Evolutionary conservation across 2,113 vertebrate species (phyloP), one percentile per base, ranked within the genome.

Genomic region (Brachyistius frenatus): DNA sequence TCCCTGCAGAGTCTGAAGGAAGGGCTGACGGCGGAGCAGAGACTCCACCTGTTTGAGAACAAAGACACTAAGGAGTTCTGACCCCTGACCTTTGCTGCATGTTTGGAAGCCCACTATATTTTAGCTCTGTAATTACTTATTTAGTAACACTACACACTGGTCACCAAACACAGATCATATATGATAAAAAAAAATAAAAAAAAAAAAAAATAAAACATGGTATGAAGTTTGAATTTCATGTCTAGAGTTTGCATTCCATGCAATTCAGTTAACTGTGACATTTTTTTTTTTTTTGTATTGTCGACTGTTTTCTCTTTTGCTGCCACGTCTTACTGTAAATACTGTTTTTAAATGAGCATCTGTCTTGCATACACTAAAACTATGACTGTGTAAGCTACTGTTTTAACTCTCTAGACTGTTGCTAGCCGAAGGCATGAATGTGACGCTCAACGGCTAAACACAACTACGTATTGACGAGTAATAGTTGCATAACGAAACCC

Each of bases 51-150:
- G 87, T 96, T 96, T 75, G 95, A 96, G 46, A 94, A 95, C 65
- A 94, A 95, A 90, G 95, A 95, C 90, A 86, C 93, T 0, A 95
- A 96, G 91, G 94, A 96, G 89, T 96, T 96, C 90, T 96, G 94
- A 95, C 83, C 73, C 23, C 76, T 23, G 65, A 83, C 35, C 78
- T 72, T 72, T 74, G 91, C 90, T 93, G 94, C 94, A 95, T 94
- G 95, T 87, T 89, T 85, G 89, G 83, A 92, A 76, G 83, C 63
- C 81, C 91, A 84, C 89, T 88, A 82, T 92, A 92, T 94, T 93
- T 94, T 94, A 95, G 89, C 91, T 92, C 81, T 92, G 88, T 92
- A 90, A 83, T 84, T 55, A 90, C 88, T 87, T 89, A 89, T 90
- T 90, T 93, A 94, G 93, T 85, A 84, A 93, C 84, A 89, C 86